Evolutionary conservation across 2,888 invertebrate species (phyloP).

Genomic region (Ophion costatus): DNA sequence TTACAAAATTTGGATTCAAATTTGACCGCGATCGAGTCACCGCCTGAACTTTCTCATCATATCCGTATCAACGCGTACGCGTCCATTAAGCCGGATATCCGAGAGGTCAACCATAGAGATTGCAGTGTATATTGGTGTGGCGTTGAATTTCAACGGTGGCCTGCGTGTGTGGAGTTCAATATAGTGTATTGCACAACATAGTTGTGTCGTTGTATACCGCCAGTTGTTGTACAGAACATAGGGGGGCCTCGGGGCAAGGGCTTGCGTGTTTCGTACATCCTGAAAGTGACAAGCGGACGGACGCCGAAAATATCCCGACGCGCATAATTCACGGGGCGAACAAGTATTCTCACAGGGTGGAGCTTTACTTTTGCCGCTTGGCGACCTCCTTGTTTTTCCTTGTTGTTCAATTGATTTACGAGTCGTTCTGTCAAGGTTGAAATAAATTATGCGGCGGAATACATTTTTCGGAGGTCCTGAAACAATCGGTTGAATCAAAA

Average conservation of each 20-base stretch:
- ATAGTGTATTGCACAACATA: constrained; percentile 56
- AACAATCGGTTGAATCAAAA: too few relatives aligned
- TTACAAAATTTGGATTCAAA: constrained; percentile 47
- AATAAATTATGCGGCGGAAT: too few relatives aligned
- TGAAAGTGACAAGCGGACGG: constrained; percentile 61
- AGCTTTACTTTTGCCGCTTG: constrained; percentile 24
- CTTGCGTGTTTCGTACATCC: constrained; percentile 43
- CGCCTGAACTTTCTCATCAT: constrained; percentile 53
- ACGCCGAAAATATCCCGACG: constrained; percentile 60
- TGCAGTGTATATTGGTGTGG: constrained; percentile 42
- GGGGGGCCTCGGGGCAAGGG: background rate
- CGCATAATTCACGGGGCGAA: constrained; percentile 54
- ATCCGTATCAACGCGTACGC: constrained; percentile 49
- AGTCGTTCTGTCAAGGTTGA: background rate
- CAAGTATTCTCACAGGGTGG: constrained; percentile 37
- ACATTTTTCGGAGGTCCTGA: too few relatives aligned
- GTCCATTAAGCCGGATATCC: constrained; percentile 56
- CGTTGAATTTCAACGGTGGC: constrained; percentile 27
- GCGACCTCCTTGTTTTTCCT: background rate
- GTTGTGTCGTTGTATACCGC: constrained; percentile 42
- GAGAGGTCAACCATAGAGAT: constrained; percentile 46
- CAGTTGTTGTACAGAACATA: constrained; percentile 11
- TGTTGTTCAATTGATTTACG: background rate
- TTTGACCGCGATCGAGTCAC: constrained; percentile 11
- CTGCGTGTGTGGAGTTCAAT: constrained; percentile 54